phyloP scores from a whole-genome alignment of 2,113 vertebrate species.

The Neodon shergylaensis region DNA sequence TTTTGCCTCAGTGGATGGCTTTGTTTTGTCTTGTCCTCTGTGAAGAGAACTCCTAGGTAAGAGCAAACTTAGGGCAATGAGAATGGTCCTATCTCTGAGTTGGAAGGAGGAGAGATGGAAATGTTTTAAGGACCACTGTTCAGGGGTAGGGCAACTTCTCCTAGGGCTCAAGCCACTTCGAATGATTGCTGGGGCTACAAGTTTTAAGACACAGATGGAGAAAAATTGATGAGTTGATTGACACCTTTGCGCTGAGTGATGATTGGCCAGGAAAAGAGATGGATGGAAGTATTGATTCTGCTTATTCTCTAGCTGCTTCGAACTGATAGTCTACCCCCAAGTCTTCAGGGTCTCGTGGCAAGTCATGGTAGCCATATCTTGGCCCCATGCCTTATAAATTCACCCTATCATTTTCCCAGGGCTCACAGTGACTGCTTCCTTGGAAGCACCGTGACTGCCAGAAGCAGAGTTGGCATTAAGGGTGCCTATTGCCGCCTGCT shows the following conservation, averaged over 20 bases:
- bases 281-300: not conserved
- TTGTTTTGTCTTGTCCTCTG: conserved; percentile 4
- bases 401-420: not conserved
- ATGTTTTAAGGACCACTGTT: not conserved
- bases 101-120: not conserved
- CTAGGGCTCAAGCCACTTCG: not conserved
- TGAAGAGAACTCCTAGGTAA: not conserved
- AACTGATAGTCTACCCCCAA: not conserved
- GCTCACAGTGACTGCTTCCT: not conserved
- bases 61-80: not conserved
- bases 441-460: not conserved
- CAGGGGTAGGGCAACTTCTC: not conserved
- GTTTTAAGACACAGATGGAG: not conserved
- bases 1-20: not conserved
- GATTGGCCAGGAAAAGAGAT: not conserved
- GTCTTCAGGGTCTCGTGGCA: not conserved
- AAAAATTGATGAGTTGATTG: not conserved
- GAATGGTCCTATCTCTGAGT: not conserved
- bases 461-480: conserved; percentile 27
- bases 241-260: not conserved
- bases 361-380: not conserved
- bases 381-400: not conserved
- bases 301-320: not conserved
- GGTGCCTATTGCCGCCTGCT: conserved; percentile 55
- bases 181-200: not conserved